Evolutionary conservation across 2,797 vertebrate genomes (phyloP).

Genomic region (Acropternis orthonyx): DNA sequence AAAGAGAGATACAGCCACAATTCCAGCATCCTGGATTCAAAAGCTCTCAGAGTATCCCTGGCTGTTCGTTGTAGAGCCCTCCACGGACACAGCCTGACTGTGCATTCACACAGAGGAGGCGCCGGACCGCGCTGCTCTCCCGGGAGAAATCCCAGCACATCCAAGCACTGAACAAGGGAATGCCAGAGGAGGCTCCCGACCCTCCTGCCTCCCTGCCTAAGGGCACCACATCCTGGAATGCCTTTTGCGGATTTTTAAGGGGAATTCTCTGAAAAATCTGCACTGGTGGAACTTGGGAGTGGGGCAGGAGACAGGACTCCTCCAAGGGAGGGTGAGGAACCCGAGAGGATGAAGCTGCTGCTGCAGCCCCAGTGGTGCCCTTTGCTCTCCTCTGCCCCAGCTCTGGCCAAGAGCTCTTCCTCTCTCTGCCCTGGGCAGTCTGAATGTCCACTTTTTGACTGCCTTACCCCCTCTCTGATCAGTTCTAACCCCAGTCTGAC

Average conservation of each 20-base stretch:
- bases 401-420: neutral
- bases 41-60: neutral
- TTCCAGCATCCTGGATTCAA: neutral
- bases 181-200: neutral
- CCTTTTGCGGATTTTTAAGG: neutral
- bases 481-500: neutral
- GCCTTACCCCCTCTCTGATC: neutral
- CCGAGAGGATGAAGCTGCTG: neutral
- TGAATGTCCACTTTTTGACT: neutral
- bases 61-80: neutral
- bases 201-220: neutral
- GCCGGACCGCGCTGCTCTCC: neutral
- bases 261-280: neutral
- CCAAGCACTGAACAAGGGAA: neutral
- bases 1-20: neutral
- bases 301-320: neutral
- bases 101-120: neutral
- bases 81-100: neutral
- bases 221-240: accelerated
- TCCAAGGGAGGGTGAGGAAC: too few species aligned
- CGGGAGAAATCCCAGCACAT: neutral
- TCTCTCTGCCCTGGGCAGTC: neutral
- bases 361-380: neutral
- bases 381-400: neutral
- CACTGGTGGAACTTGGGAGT: accelerated